phyloP scores from a whole-genome alignment of 1,140 invertebrate genomes.

The Philotrypesis tridentata region DNA sequence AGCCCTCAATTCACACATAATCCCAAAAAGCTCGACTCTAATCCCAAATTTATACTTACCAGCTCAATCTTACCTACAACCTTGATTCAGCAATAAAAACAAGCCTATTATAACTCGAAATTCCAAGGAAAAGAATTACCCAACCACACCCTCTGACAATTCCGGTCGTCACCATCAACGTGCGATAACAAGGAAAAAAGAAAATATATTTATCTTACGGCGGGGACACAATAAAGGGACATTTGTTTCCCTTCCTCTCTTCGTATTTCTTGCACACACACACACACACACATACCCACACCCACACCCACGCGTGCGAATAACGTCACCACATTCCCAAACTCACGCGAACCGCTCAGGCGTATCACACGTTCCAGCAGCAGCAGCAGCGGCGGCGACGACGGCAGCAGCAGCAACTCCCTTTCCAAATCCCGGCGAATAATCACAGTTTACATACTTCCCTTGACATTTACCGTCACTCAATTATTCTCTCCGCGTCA shows the following conservation, averaged over 20 bases:
- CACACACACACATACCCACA: background rate
- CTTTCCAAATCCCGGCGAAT: background rate
- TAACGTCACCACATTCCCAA: background rate
- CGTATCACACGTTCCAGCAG: too few species aligned
- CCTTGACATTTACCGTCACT: constrained; percentile 36
- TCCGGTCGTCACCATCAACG: too few species aligned
- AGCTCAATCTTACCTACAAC: background rate
- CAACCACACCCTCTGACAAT: too few species aligned
- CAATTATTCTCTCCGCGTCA: constrained; percentile 30
- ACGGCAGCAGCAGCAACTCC: background rate
- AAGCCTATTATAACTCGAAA: too few species aligned
- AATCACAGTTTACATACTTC: constrained; percentile 45
- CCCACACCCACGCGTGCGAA: background rate
- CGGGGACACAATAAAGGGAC: background rate
- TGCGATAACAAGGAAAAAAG: background rate
- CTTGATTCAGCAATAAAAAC: too few species aligned
- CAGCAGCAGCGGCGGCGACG: too few species aligned
- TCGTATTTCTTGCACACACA: background rate
- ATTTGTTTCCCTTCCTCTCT: background rate
- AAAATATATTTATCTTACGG: background rate
- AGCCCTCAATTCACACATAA: background rate
- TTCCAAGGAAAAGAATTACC: too few species aligned
- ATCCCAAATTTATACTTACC: background rate
- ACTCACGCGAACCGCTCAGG: background rate
- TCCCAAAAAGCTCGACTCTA: too few species aligned